phyloP scores from a whole-genome alignment of 2,113 vertebrate genomes.

The Chaetura pelagica region DNA sequence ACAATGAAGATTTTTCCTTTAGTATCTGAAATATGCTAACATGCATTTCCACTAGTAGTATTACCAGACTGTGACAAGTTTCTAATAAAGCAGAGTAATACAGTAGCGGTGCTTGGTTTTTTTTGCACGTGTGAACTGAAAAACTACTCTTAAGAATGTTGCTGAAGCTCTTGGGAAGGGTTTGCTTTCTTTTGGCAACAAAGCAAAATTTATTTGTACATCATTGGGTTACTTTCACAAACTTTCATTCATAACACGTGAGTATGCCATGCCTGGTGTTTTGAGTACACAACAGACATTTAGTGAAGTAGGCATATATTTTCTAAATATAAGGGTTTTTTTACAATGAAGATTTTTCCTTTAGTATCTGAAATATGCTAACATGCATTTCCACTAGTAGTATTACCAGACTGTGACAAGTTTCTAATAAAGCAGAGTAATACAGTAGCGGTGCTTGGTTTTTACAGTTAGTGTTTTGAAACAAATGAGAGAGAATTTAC shows the following conservation, averaged over 20 bases:
- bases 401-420: background rate
- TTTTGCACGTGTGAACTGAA: background rate
- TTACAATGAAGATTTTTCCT: too few relatives aligned
- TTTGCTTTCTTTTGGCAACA: background rate
- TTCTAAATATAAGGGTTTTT: background rate
- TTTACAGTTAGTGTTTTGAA: background rate
- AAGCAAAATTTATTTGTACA: background rate
- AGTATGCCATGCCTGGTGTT: background rate
- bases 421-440: background rate
- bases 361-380: background rate
- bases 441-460: background rate
- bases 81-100: background rate
- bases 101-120: background rate
- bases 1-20: background rate
- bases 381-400: background rate
- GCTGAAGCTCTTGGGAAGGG: background rate
- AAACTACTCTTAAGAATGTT: background rate
- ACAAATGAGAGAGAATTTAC: background rate
- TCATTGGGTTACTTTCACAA: background rate
- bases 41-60: background rate
- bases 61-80: background rate
- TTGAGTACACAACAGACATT: background rate
- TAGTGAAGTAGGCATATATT: background rate
- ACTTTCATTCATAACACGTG: background rate
- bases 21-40: background rate